phyloP scores from a whole-genome alignment of 2,888 invertebrate species.

The Hedychridium roseum region DNA sequence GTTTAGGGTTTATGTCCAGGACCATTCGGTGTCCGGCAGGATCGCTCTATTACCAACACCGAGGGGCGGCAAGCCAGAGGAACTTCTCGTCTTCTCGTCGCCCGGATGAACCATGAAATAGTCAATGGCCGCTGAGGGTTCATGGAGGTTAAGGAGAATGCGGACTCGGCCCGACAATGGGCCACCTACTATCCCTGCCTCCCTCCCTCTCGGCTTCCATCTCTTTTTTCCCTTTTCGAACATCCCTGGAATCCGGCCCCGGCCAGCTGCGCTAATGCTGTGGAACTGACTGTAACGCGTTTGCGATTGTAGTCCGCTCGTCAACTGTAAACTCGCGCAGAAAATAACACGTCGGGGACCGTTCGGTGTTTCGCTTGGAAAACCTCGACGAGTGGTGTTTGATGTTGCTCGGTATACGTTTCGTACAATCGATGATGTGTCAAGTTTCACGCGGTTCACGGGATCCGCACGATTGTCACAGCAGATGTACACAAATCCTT shows the following conservation, averaged over 20 bases:
- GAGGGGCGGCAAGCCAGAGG: too few species aligned
- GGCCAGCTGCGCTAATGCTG: constrained; percentile 29
- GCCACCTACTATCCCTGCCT: constrained; percentile 21
- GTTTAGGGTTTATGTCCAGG: too few species aligned
- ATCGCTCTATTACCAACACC: constrained; percentile 24
- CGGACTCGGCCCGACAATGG: constrained; percentile 26
- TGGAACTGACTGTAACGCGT: constrained; percentile 24
- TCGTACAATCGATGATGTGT: constrained; percentile 9
- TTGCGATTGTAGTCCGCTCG: constrained; percentile 30
- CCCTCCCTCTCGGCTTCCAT: constrained; percentile 2
- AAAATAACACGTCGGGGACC: constrained; percentile 14
- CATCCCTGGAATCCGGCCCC: constrained; percentile 32
- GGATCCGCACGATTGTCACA: too few species aligned
- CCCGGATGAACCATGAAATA: constrained; percentile 34
- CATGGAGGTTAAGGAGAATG: constrained; percentile 35
- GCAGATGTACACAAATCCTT: too few species aligned
- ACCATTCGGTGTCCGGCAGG: too few species aligned
- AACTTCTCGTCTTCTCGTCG: constrained; percentile 17
- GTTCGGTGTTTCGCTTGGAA: constrained; percentile 18
- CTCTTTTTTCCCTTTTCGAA: constrained; percentile 15
- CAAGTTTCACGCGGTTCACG: constrained; percentile 9
- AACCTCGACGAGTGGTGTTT: neutral
- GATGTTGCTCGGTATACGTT: constrained; percentile 6
- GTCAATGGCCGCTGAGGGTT: constrained; percentile 28
- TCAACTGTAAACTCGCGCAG: constrained; percentile 28